A percentile compares a stretch with the other conserved stretches of the same genome.
Evolutionary conservation across 2,113 vertebrate species (phyloP).

Genomic region (Cichladusa arquata): DNA sequence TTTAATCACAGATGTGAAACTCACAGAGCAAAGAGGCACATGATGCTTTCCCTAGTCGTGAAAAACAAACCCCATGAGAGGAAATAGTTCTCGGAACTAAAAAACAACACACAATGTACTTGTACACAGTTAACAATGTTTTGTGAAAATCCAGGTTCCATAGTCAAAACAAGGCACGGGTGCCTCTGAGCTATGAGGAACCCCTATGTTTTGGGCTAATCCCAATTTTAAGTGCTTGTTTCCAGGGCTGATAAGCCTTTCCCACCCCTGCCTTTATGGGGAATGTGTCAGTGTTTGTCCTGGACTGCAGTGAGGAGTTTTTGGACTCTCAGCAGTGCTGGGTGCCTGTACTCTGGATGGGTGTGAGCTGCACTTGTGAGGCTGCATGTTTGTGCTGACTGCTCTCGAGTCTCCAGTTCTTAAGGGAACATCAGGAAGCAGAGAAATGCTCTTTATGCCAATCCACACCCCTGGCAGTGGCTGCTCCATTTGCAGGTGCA

Average conservation of each 20-base stretch:
- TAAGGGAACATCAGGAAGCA: neutral
- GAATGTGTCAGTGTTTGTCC: neutral
- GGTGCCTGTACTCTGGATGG: neutral
- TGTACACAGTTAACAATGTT: rapidly evolving
- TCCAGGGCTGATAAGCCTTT: rapidly evolving
- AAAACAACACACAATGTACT: rapidly evolving
- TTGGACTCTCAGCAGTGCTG: neutral
- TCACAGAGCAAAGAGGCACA: rapidly evolving
- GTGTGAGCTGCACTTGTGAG: rapidly evolving
- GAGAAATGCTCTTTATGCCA: neutral
- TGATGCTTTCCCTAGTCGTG: rapidly evolving
- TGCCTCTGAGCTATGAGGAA: neutral
- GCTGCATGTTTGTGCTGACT: neutral
- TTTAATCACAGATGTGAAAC: neutral
- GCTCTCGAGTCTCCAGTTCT: neutral
- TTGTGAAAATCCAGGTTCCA: neutral
- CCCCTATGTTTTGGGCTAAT: neutral
- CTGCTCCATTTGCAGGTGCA: rapidly evolving
- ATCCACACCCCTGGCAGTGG: rapidly evolving
- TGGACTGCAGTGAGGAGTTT: neutral
- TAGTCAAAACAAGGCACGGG: rapidly evolving
- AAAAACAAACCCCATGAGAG: neutral
- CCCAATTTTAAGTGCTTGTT: rapidly evolving
- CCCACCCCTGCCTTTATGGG: rapidly evolving
- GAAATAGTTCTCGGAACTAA: neutral